Percentiles rank a stretch among this genome's conserved stretches.
Conservation (phyloP, 2,888 invertebrate species). For the Scaptomyza reducta region DNA sequence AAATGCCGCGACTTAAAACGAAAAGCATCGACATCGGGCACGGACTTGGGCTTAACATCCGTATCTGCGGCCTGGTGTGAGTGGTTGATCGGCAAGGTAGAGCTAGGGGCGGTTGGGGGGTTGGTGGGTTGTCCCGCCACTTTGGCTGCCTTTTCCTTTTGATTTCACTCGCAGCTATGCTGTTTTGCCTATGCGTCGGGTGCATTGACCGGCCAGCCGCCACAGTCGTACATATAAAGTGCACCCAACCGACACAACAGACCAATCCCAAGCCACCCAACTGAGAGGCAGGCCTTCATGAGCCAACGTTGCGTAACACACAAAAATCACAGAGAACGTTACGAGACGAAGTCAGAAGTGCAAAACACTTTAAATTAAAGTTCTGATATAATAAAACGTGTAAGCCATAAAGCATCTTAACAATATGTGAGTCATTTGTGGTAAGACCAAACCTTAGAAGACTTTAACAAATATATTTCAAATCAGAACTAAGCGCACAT, state of each 20-base stretch:
- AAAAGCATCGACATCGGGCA: constrained; percentile 47
- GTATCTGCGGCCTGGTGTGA: constrained; percentile 19
- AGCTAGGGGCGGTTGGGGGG: not conserved
- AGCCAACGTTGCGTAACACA: constrained; percentile 48
- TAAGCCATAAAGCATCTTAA: not conserved
- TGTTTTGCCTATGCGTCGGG: constrained; percentile 52
- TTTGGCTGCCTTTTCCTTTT: constrained; percentile 52
- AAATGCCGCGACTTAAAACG: constrained; percentile 70
- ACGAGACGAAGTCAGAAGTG: not conserved
- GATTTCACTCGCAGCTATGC: constrained; percentile 47
- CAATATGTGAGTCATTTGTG: not conserved
- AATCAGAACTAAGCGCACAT: no score
- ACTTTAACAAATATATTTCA: no score
- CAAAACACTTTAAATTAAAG: constrained; percentile 15
- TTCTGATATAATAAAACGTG: not conserved
- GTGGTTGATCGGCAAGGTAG: not conserved
- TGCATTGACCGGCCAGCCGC: constrained; percentile 52
- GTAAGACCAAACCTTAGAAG: no score
- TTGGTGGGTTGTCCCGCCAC: not conserved
- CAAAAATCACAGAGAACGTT: constrained; percentile 43
- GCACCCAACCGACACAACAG: constrained; percentile 1
- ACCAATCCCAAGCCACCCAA: not conserved
- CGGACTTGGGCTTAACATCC: constrained; percentile 23
- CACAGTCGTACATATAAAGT: constrained; percentile 1
- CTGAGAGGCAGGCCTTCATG: constrained; percentile 1